Conservation (phyloP, 2,113 vertebrate species). For the Chloropsis cyanopogon region DNA sequence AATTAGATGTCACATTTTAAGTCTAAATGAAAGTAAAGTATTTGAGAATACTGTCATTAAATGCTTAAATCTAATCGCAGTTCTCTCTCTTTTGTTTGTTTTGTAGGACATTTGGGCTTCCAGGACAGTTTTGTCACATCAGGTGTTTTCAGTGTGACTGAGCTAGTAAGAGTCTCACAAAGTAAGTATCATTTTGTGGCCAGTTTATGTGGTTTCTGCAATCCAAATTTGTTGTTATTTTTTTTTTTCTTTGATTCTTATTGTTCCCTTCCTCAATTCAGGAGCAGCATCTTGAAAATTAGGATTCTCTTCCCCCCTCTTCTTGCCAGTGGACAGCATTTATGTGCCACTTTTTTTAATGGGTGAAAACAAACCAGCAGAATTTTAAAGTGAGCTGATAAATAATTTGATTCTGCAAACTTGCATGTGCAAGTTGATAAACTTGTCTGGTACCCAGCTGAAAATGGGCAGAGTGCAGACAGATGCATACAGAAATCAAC, state of each 20-base stretch:
- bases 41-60: slow-evolving; percentile 60
- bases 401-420: background rate
- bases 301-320: background rate
- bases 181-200: slow-evolving; percentile 82
- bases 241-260: background rate
- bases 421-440: background rate
- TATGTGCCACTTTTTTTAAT: background rate
- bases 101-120: slow-evolving; percentile 96
- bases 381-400: background rate
- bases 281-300: background rate
- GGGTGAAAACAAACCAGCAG: background rate
- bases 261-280: background rate
- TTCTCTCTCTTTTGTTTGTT: slow-evolving; percentile 69
- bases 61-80: slow-evolving; percentile 48
- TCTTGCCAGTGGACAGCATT: background rate
- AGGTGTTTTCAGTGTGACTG: slow-evolving; percentile 96
- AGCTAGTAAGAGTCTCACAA: slow-evolving; percentile 96
- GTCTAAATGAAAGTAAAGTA: slow-evolving; percentile 60
- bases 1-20: slow-evolving; percentile 61
- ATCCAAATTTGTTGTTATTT: background rate
- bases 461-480: background rate
- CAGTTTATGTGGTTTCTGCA: background rate
- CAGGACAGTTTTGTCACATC: slow-evolving; percentile 99
- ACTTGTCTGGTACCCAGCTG: background rate
- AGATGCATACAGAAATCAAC: background rate